phyloP scores from a whole-genome alignment of 2,888 invertebrate species.

The Lepidonotus clava region DNA sequence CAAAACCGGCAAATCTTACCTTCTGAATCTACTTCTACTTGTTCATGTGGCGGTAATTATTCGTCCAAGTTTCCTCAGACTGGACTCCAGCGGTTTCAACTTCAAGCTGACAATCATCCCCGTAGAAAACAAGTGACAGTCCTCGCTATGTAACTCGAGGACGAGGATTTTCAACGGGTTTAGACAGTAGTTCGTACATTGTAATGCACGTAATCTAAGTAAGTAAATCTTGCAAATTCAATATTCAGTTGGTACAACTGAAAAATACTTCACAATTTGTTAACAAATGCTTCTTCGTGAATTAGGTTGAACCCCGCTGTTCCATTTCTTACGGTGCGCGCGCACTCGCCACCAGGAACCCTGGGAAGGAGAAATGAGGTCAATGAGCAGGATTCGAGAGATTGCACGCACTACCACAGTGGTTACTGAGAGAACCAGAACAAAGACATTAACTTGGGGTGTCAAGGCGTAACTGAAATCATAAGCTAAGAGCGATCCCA shows the following conservation, averaged over 20 bases:
- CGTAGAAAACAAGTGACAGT: slow-evolving; percentile 44
- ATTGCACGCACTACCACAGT: no score
- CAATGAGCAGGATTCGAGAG: no score
- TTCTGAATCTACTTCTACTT: slow-evolving; percentile 41
- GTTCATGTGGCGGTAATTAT: slow-evolving; percentile 4
- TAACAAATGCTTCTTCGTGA: not conserved
- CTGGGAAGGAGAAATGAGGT: slow-evolving; percentile 43
- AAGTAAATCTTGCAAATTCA: not conserved
- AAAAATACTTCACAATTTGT: slow-evolving; percentile 33
- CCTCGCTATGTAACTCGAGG: not conserved
- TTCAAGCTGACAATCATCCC: slow-evolving; percentile 26
- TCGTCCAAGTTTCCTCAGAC: slow-evolving; percentile 16
- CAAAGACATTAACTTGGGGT: no score
- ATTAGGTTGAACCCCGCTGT: slow-evolving; percentile 37
- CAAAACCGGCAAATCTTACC: not conserved
- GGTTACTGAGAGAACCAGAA: no score
- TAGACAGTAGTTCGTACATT: not conserved
- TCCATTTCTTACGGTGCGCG: slow-evolving; percentile 46
- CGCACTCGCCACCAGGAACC: slow-evolving; percentile 14
- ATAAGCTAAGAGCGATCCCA: no score
- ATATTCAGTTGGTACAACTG: not conserved
- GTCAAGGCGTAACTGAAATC: no score
- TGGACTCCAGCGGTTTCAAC: slow-evolving; percentile 23
- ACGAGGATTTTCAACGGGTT: not conserved
- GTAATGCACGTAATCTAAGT: not conserved